phyloP scores from a whole-genome alignment of 1,140 invertebrate genomes.

The Drosophila mayri region DNA sequence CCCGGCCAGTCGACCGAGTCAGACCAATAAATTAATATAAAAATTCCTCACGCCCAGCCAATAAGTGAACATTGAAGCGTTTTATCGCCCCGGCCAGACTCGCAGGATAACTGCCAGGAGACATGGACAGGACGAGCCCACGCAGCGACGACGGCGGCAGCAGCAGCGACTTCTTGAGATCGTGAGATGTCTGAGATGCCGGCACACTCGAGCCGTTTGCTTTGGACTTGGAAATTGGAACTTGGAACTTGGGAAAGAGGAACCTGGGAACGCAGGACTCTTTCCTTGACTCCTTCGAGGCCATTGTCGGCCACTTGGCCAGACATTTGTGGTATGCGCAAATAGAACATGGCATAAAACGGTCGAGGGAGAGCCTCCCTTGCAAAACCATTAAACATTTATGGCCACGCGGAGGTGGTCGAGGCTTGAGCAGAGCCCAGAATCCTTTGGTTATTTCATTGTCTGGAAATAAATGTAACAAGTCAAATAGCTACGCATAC shows the following conservation, averaged over 20 bases:
- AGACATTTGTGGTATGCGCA: slow-evolving; percentile 68
- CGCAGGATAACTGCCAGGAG: slow-evolving; percentile 29
- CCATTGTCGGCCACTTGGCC: slow-evolving; percentile 40
- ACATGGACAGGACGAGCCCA: slow-evolving; percentile 4
- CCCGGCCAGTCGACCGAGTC: slow-evolving; percentile 57
- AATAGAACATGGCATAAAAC: slow-evolving; percentile 54
- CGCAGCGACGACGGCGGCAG: background rate
- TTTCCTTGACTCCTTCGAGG: slow-evolving; percentile 3
- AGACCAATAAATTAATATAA: slow-evolving; percentile 81
- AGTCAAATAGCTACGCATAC: slow-evolving; percentile 35
- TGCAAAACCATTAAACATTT: slow-evolving; percentile 60
- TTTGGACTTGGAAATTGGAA: slow-evolving; percentile 49
- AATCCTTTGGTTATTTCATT: slow-evolving; percentile 15
- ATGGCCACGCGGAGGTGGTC: slow-evolving; percentile 33
- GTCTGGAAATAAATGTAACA: slow-evolving; percentile 43
- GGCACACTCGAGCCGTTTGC: slow-evolving; percentile 71
- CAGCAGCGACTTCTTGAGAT: slow-evolving; percentile 13
- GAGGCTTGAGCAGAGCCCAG: background rate
- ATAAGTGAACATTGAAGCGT: slow-evolving; percentile 78
- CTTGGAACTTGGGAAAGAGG: background rate
- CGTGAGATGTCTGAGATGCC: slow-evolving; percentile 72
- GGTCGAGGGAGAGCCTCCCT: background rate
- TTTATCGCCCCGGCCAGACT: slow-evolving; percentile 71
- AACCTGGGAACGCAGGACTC: slow-evolving; percentile 1
- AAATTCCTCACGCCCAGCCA: slow-evolving; percentile 83